Evolutionary conservation across 2,113 vertebrate species (phyloP), one percentile per base, ranked within the genome.

Genomic region (Corydoras sp.): DNA sequence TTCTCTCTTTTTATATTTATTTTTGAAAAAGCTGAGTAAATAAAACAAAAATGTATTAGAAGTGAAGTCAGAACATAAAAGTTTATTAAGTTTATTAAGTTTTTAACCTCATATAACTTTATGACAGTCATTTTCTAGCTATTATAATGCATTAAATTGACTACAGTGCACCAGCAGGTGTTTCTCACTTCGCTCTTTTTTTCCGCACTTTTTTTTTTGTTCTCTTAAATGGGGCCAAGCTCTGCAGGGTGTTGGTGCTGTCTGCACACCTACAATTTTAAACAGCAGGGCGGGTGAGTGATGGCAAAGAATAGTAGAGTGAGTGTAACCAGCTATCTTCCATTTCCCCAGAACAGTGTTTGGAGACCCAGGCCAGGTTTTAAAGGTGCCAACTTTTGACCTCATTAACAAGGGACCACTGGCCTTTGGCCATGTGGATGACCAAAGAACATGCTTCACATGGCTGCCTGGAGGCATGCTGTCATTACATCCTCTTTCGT

Each of bases 381-480:
- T 68, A 76, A 71, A 29, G 53, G 24, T 35, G n/a, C 50, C 75
- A 70, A 56, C 73, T 71, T 81, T 68, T 77, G 75, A 76, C 68
- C 75, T 68, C 62, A 75, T 82, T 80, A 80, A 71, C 59, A 66
- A 76, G 73, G 65, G 60, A 11, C 55, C 35, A 9, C 63, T 65
- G 62, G 60, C 70, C 72, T 65, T 62, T 75, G 72, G n/a, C 11
- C 50, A 14, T 9, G 3, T 32, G 7, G 51, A 73, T 53, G 63
- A 53, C 69, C 55, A 56, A 15, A 72, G 62, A 55, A 72, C 65
- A 72, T 72, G 65, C 43, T 64, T 54, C 68, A 66, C 70, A 71
- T 65, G 71, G 68, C 54, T 59, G 62, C 30, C 65, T 55, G 31
- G 51, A 72, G 18, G 69, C 58, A 66, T 50, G 30, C 60, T 54